Evolutionary conservation across 2,797 vertebrate genomes (phyloP).

Genomic region (Xiphophorus birchmanni): DNA sequence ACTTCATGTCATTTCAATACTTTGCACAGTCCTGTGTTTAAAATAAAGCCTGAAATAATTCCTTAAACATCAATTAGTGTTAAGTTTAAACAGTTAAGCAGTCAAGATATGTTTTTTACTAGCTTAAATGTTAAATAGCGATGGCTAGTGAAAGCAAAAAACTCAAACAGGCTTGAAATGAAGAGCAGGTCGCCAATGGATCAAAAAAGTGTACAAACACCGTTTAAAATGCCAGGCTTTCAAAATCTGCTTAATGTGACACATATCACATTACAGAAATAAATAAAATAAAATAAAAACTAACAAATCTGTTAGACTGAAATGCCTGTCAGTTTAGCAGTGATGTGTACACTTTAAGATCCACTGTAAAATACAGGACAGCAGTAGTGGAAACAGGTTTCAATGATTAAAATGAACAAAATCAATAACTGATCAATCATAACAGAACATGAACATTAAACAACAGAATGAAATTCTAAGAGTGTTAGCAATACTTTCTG

Average conservation of each 20-base stretch:
- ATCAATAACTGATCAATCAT: neutral
- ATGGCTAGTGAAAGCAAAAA: constrained; percentile 14
- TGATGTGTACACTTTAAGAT: neutral
- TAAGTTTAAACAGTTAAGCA: neutral
- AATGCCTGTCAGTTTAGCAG: neutral
- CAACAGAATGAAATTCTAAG: neutral
- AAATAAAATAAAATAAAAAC: neutral
- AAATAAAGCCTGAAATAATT: neutral
- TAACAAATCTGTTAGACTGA: neutral
- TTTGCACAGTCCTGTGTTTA: constrained; percentile 1
- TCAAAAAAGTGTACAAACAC: neutral
- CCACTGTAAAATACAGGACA: constrained; percentile 1
- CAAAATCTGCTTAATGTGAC: neutral
- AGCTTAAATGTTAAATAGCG: constrained; percentile 13
- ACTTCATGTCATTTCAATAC: neutral
- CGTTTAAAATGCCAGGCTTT: neutral
- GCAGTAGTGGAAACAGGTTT: neutral
- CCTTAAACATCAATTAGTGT: neutral
- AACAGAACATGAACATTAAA: neutral
- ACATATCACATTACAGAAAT: too few relatives aligned
- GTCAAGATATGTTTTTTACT: constrained; percentile 1
- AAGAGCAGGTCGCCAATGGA: neutral
- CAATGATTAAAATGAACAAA: neutral
- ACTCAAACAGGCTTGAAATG: neutral
- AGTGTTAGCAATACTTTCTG: neutral